Evolutionary conservation across 2,113 vertebrate species (phyloP).

Genomic region (Xiphophorus couchianus): DNA sequence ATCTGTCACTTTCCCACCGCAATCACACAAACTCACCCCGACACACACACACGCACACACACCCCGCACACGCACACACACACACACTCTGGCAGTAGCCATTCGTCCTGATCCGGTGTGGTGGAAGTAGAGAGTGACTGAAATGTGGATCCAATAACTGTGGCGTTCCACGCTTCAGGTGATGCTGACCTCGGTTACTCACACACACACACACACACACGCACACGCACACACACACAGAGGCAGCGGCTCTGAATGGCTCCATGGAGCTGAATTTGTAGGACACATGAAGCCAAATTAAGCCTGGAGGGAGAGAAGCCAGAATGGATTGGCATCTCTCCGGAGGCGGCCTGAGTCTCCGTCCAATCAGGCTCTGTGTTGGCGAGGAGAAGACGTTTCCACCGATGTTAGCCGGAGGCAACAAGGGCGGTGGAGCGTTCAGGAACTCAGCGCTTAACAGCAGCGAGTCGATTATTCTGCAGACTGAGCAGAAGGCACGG

Average conservation of each 20-base stretch:
- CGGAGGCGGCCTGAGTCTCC: not conserved
- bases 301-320: conserved; percentile 28
- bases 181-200: conserved; percentile 39
- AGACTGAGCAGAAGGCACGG: not conserved
- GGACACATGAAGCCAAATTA: conserved; percentile 27
- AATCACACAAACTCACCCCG: conserved; percentile 10
- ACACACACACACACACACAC: conserved; percentile 17
- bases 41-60: not conserved
- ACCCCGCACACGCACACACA: conserved; percentile 6
- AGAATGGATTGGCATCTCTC: conserved; percentile 2
- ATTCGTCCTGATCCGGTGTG: conserved; percentile 12
- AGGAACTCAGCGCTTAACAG: conserved; percentile 12
- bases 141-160: conserved; percentile 43
- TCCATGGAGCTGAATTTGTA: conserved; percentile 26
- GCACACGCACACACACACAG: conserved; percentile 6
- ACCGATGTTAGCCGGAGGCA: not conserved
- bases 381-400: not conserved
- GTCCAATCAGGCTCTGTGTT: conserved; percentile 7
- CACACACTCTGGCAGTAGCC: not conserved
- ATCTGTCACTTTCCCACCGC: conserved; percentile 51
- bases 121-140: conserved; percentile 16
- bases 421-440: not conserved
- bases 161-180: conserved; percentile 42
- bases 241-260: not conserved
- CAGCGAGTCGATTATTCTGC: conserved; percentile 10